phyloP scores from a whole-genome alignment of 2,888 invertebrate species.

The Pristionchus japonicus region DNA sequence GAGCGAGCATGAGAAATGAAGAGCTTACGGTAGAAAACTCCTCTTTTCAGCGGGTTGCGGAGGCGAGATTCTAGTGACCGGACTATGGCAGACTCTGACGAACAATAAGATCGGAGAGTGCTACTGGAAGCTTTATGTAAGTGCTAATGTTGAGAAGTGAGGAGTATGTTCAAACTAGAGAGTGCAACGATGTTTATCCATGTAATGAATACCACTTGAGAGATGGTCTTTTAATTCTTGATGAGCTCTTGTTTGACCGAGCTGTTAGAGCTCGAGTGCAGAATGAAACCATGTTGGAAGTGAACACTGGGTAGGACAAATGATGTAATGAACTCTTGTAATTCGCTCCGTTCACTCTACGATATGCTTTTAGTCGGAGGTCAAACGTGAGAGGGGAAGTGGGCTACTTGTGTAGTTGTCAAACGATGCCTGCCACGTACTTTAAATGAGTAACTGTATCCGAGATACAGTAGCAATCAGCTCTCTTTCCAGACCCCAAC shows the following conservation, averaged over 20 bases:
- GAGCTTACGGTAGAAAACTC: not conserved
- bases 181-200: no score
- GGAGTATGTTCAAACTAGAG: no score
- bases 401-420: no score
- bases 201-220: no score
- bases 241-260: no score
- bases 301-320: not conserved
- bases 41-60: slow-evolving; percentile 60
- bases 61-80: slow-evolving; percentile 58
- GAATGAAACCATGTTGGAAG: no score
- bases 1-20: not conserved
- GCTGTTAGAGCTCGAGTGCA: no score
- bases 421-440: no score
- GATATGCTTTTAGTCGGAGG: not conserved
- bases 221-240: no score
- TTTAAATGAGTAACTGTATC: no score
- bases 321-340: not conserved
- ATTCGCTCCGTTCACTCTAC: not conserved
- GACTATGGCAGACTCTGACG: slow-evolving; percentile 56
- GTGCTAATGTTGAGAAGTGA: no score
- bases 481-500: slow-evolving; percentile 53
- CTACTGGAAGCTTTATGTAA: slow-evolving; percentile 58
- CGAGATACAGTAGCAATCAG: no score
- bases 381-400: not conserved
- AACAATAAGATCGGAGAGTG: slow-evolving; percentile 57